Evolutionary conservation across 2,797 vertebrate genomes (phyloP), one percentile per base, ranked within the genome.

Genomic region (Diplodus sargus): DNA sequence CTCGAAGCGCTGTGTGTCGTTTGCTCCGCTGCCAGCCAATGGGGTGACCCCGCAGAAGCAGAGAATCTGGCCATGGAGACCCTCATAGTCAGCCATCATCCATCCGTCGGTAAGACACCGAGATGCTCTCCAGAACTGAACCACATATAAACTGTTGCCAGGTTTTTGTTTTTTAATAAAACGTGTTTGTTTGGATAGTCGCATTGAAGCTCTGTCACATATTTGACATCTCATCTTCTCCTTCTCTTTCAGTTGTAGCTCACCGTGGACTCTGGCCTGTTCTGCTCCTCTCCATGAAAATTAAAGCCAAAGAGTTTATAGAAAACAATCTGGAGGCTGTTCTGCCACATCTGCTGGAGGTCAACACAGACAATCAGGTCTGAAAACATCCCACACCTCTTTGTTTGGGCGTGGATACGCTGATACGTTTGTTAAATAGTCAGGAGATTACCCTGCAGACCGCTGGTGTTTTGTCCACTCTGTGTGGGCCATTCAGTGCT

Each of bases 31-130:
- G 95, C 96, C 18, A 95, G 94, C 57, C 92, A 97, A 57, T 97
- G 97, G 92, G 91, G 90, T 0, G 97, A 98, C 65, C 48, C 89
- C 0, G 25, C 57, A 0, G 96, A 97, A 89, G 94, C 95, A 0
- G 96, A 98, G 79, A 96, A 94, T 18, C 82, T 99, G 84, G 97
- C 97, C 18, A 93, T 96, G 92, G 97, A 97, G 81, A 94, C 96
- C 86, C 94, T 99, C 76, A 92, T 98, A 25, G 88, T 98, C 76
- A 93, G 96, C 62, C 97, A 98, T 81, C 98, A 99, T 86, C 97
- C 97, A 3, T 99, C 97, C 52, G 92, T 99, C 85, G 96, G 98
- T 99, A 83, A 30, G 70, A 47, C 30, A 28, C 39, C 16, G 12
- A 51, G 7, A 1, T 42, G 3, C 11, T 61, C 13, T 25, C 2